Percentiles rank a stretch among this genome's conserved stretches.
Conservation (phyloP, 2,113 vertebrate species). For the Dasyornis broadbenti region DNA sequence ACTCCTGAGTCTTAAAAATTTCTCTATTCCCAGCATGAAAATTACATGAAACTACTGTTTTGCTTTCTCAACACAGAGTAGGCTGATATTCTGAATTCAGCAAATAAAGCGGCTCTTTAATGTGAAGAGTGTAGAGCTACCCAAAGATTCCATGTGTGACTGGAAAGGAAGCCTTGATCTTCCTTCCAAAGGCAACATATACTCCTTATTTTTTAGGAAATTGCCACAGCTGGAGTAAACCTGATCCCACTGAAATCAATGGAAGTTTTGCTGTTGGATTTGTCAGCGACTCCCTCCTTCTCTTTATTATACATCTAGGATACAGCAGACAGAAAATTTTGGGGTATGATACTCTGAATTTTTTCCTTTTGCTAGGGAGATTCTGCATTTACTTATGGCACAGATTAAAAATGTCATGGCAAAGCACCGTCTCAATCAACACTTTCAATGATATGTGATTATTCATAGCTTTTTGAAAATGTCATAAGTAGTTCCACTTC, state of each 20-base stretch:
- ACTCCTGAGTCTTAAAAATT: background rate
- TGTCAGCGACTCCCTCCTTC: background rate
- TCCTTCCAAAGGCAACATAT: background rate
- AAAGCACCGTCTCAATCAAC: conserved; percentile 44
- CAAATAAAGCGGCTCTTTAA: background rate
- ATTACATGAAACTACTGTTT: background rate
- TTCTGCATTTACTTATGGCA: background rate
- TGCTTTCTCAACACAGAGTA: background rate
- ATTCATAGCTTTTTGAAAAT: conserved; percentile 65
- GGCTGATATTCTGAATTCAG: background rate
- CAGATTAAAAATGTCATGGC: conserved; percentile 48
- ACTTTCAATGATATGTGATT: conserved; percentile 51
- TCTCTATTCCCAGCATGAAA: background rate
- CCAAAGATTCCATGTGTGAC: background rate
- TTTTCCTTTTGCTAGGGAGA: background rate
- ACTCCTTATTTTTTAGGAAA: background rate
- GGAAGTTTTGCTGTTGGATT: background rate
- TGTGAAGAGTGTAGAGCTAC: background rate
- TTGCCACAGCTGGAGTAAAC: background rate
- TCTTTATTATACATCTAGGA: background rate
- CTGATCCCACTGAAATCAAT: background rate
- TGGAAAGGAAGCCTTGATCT: background rate
- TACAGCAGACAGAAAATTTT: background rate
- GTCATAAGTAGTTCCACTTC: conserved; percentile 60
- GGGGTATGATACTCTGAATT: background rate